phyloP scores from a whole-genome alignment of 2,888 invertebrate genomes.

The Achlya flavicornis region DNA sequence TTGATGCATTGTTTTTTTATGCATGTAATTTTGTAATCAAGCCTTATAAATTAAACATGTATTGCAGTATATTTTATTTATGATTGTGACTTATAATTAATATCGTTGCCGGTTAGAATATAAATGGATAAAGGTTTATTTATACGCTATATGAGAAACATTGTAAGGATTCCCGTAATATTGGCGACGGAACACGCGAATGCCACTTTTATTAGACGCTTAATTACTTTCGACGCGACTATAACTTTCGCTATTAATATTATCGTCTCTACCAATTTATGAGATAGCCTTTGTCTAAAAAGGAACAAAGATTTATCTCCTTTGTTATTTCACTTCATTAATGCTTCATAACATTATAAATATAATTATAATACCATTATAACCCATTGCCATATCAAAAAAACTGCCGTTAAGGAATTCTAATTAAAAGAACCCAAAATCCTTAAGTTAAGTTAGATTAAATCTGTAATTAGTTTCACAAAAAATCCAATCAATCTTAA shows the following conservation, averaged over 20 bases:
- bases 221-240: constrained; percentile 11
- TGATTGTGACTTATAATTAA: not conserved
- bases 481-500: constrained; percentile 35
- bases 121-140: not conserved
- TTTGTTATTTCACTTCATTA: not conserved
- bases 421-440: not conserved
- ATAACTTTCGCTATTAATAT: constrained; percentile 14
- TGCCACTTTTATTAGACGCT: constrained; percentile 10
- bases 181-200: not conserved
- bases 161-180: constrained; percentile 2
- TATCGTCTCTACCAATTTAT: constrained; percentile 6
- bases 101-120: not conserved
- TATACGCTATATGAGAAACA: not conserved
- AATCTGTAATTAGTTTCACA: constrained; percentile 14
- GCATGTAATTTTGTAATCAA: not conserved
- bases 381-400: not conserved
- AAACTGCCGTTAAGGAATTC: not conserved
- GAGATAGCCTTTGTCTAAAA: constrained; percentile 8
- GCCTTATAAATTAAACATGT: not conserved
- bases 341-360: not conserved
- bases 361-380: too few relatives aligned
- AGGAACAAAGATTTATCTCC: constrained; percentile 1
- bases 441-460: constrained; percentile 9
- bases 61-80: not conserved
- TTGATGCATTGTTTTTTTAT: too few relatives aligned